Evolutionary conservation across 1,140 invertebrate genomes (phyloP), one percentile per base, ranked within the genome.

Genomic region (Eriosoma lanigerum): DNA sequence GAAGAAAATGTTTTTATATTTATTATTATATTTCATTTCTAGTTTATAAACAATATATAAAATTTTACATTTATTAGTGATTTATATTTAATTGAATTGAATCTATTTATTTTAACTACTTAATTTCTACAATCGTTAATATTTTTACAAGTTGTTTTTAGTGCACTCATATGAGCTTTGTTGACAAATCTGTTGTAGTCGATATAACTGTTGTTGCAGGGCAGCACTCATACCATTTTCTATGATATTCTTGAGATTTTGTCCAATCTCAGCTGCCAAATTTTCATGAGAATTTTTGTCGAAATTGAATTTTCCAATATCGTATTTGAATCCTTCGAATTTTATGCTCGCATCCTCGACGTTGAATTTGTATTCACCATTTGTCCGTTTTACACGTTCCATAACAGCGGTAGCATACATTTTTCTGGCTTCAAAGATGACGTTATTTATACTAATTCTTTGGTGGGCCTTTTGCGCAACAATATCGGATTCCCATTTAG

Each of bases 141-240:
- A 15, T 19, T n/a, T 54, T n/a, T 19, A 54, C 21, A 5, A 17
- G 26, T 56, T 21, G n/a, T 52, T 58, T 0, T n/a, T 32, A 29
- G 21, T 19, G 72, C 54, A 75, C 4, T 75, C 50, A n/a, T n/a
- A 24, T 19, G 52, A 29, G 29, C 21, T 38, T n/a, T 75, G 54
- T 48, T 78, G 58, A 17, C 54, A 78, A 38, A 78, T 46, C 17
- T 78, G 75, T 26, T 78, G 54, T 46, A 62, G 54, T 19, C 48
- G 56, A 13, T 78, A 60, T 56, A 78, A 29, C 38, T 78, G 75
- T 46, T 78, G 54, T 48, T 60, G 29, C 4, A 78, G 24, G 19
- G 56, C 75, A 17, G 56, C 75, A 15, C 52, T 58, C 75, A 78
- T 62, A 15, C 56, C 38, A 21, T 78, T 62, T 6, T 78, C 75